Percentiles rank a stretch among this genome's conserved stretches.
Evolutionary conservation across 2,888 invertebrate species (phyloP).

Genomic region (Agrochola lota): DNA sequence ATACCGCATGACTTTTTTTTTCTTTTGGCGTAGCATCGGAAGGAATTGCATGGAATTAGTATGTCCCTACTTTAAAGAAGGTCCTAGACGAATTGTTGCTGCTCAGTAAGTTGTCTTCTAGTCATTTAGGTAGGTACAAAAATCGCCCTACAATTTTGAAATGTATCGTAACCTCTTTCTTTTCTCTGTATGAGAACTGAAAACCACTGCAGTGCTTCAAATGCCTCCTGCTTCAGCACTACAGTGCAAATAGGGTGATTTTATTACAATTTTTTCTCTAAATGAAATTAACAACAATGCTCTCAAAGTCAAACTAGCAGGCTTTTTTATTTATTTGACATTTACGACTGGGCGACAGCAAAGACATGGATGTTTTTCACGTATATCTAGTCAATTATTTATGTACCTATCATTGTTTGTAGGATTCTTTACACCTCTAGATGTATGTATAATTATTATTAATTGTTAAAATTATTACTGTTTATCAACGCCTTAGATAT

Average conservation of each 20-base stretch:
- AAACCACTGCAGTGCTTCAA: neutral
- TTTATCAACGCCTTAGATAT: neutral
- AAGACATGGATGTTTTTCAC: neutral
- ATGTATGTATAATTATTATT: too few species aligned
- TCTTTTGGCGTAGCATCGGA: too few species aligned
- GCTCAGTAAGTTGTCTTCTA: neutral
- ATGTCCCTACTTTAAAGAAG: neutral
- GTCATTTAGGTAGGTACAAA: too few species aligned
- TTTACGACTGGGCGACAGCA: neutral
- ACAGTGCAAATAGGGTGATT: constrained; percentile 11
- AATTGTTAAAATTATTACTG: too few species aligned
- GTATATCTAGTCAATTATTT: too few species aligned
- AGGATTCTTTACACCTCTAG: neutral
- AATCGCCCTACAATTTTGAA: neutral
- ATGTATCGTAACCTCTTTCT: neutral
- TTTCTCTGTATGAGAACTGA: neutral
- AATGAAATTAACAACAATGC: neutral
- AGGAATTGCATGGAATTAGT: neutral
- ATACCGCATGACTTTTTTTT: neutral
- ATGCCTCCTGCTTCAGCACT: neutral
- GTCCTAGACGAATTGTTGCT: neutral
- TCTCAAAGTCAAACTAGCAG: neutral
- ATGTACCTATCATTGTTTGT: too few species aligned
- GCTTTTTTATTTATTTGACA: neutral
- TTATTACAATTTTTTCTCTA: neutral